Conservation (phyloP, 2,797 vertebrate species). For the Thamnophis elegans region DNA sequence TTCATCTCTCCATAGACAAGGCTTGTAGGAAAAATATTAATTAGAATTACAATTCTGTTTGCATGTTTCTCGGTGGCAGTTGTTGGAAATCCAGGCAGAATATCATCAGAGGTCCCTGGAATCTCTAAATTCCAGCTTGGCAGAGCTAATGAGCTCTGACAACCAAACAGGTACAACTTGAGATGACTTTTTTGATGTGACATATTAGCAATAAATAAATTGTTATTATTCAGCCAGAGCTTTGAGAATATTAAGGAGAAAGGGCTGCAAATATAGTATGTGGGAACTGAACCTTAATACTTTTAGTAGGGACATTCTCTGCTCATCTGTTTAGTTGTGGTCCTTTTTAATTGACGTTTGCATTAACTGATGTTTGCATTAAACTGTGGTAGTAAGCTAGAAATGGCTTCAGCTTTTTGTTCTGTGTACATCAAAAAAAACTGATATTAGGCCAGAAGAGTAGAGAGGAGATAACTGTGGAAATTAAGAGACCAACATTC, state of each 20-base stretch:
- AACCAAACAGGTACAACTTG: constrained; percentile 73
- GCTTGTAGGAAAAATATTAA: not conserved
- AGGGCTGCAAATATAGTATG: not conserved
- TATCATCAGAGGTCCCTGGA: constrained; percentile 85
- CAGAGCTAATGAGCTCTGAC: constrained; percentile 84
- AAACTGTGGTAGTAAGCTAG: not conserved
- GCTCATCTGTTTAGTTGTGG: not conserved
- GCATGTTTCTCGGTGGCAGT: constrained; percentile 64
- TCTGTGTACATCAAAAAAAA: not conserved
- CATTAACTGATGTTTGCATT: not conserved
- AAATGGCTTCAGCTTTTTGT: not conserved
- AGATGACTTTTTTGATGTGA: not conserved
- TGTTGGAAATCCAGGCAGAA: constrained; percentile 91
- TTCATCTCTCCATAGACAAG: not conserved
- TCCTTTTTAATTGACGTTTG: not conserved
- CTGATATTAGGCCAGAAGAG: not conserved
- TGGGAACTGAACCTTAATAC: not conserved
- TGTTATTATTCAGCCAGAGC: not conserved
- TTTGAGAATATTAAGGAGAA: not conserved
- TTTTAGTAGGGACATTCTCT: not conserved
- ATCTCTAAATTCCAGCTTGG: constrained; percentile 82
- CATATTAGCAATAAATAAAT: not conserved
- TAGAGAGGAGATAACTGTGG: not conserved
- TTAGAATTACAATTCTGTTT: not conserved
- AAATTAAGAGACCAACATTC: not conserved